Conservation (phyloP, 2,888 invertebrate species). For the Agriopis aurantiaria region DNA sequence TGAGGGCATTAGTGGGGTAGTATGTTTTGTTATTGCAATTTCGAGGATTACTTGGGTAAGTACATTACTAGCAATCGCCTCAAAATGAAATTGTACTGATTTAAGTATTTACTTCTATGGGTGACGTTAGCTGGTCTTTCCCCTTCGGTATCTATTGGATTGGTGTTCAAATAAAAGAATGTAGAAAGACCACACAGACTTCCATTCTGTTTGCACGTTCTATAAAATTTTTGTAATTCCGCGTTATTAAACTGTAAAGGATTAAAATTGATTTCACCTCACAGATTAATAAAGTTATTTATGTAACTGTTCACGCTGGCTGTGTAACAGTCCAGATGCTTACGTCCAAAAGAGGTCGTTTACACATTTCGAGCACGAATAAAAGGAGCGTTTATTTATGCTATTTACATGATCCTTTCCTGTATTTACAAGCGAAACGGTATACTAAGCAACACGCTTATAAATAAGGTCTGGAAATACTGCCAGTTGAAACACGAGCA, state of each 20-base stretch:
- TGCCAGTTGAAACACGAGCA: slow-evolving; percentile 2
- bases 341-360: not conserved
- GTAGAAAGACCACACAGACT: not conserved
- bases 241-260: no score
- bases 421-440: slow-evolving; percentile 16
- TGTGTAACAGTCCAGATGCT: no score
- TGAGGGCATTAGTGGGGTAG: slow-evolving; percentile 45
- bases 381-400: not conserved
- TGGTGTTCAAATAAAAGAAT: no score
- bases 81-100: not conserved
- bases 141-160: no score
- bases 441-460: slow-evolving; percentile 12
- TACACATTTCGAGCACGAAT: not conserved
- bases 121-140: not conserved
- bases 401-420: slow-evolving; percentile 1
- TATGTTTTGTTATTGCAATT: slow-evolving; percentile 35
- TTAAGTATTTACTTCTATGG: not conserved
- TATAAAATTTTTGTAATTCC: no score
- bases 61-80: not conserved
- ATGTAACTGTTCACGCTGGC: no score
- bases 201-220: not conserved
- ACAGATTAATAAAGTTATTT: no score
- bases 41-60: not conserved
- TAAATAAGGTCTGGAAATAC: slow-evolving; percentile 20
- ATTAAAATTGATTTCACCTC: no score